These are phyloP conservation scores for Holothuria glaberrima DNA, from an alignment of 35 echinoderm and acorn worm genomes.

Conservation along the genomic window DNA sequence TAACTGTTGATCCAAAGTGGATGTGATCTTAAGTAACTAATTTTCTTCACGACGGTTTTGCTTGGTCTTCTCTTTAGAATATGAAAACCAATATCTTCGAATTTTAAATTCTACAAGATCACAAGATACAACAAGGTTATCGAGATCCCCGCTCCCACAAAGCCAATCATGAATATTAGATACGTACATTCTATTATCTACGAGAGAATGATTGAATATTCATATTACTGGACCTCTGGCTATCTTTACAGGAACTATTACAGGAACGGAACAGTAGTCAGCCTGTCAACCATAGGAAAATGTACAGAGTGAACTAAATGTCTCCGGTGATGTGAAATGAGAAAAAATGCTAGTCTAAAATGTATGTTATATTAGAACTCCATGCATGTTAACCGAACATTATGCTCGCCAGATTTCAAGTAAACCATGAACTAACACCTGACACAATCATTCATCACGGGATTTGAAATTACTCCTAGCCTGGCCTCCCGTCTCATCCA, in stretches of 20 bases:
- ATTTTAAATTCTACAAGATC: neutral
- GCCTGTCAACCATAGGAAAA: neutral
- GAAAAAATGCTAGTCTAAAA: neutral
- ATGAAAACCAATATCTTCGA: neutral
- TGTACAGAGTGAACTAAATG: too few relatives aligned
- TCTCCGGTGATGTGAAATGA: too few relatives aligned
- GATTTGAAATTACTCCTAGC: neutral
- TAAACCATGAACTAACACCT: neutral
- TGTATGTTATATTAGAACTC: slow-evolving; percentile 15
- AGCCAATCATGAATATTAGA: neutral
- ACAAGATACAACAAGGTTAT: neutral
- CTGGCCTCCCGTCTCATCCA: slow-evolving; percentile 1
- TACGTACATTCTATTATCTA: neutral
- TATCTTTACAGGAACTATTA: neutral
- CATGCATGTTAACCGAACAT: neutral
- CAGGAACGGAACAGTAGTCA: neutral
- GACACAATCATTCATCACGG: neutral
- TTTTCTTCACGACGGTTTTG: neutral
- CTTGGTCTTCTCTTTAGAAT: neutral
- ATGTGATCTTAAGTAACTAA: neutral
- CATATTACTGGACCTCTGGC: neutral
- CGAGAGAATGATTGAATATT: neutral
- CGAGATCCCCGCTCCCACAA: neutral
- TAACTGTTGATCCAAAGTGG: neutral
- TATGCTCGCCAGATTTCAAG: neutral